phyloP scores from a whole-genome alignment of 1,140 invertebrate genomes.

The Heliconius eleuchia region DNA sequence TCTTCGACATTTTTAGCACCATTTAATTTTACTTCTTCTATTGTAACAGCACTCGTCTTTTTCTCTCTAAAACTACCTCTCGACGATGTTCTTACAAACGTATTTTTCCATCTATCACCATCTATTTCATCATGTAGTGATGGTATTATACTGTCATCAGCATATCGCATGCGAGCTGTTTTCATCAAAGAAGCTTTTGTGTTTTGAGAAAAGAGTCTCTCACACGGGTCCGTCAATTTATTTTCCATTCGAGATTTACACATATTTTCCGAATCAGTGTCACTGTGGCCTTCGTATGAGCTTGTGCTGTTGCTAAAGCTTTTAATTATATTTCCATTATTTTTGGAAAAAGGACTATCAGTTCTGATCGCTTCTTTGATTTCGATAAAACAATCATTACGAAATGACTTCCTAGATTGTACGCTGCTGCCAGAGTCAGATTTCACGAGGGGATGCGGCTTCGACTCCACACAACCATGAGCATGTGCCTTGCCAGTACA shows the following conservation, averaged over 20 bases:
- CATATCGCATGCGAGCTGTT: conserved; percentile 81
- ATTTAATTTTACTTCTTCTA: conserved; percentile 75
- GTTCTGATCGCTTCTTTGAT: conserved; percentile 69
- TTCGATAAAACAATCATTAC: conserved; percentile 75
- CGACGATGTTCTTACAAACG: conserved; percentile 66
- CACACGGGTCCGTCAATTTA: conserved; percentile 62
- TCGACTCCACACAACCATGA: conserved; percentile 80
- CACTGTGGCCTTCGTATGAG: conserved; percentile 82
- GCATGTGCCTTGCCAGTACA: conserved; percentile 88
- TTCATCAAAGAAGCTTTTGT: conserved; percentile 83
- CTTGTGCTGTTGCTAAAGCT: conserved; percentile 81
- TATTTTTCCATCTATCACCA: conserved; percentile 68
- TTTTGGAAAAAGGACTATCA: conserved; percentile 49
- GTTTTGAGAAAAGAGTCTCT: conserved; percentile 79
- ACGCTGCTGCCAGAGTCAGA: conserved; percentile 77
- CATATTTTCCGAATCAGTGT: conserved; percentile 80
- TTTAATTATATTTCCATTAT: conserved; percentile 64
- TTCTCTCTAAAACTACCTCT: conserved; percentile 77
- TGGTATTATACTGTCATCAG: conserved; percentile 66
- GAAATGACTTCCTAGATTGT: conserved; percentile 70
- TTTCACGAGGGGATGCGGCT: conserved; percentile 63
- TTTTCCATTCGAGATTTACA: conserved; percentile 57
- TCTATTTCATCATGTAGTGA: conserved; percentile 67
- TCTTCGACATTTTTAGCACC: conserved; percentile 63
- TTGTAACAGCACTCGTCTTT: conserved; percentile 71